Percentiles rank a stretch among this genome's conserved stretches.
Conservation (phyloP, 1,140 invertebrate genomes). For the Ostrea edulis region DNA sequence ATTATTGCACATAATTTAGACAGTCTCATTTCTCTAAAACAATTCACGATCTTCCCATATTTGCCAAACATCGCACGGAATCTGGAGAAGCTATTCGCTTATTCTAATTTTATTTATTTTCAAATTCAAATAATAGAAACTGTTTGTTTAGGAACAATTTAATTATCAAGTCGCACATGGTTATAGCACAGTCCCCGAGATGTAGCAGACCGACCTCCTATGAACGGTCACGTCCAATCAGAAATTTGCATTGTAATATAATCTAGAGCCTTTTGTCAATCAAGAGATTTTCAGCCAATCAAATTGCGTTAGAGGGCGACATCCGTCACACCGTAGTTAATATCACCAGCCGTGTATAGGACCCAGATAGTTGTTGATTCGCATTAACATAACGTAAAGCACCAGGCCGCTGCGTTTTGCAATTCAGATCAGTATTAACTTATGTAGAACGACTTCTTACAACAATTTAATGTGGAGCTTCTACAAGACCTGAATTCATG, state of each 20-base stretch:
- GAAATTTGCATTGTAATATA: slow-evolving; percentile 63
- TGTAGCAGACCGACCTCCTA: slow-evolving; percentile 1
- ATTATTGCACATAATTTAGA: slow-evolving; percentile 33
- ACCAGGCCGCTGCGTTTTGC: slow-evolving; percentile 64
- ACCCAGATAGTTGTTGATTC: slow-evolving; percentile 65
- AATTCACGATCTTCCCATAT: slow-evolving; percentile 21
- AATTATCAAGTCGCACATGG: slow-evolving; percentile 54
- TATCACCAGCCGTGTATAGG: slow-evolving; percentile 55
- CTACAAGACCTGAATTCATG: slow-evolving; percentile 46
- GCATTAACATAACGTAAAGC: slow-evolving; percentile 67
- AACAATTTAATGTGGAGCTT: slow-evolving; percentile 56
- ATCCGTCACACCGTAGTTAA: slow-evolving; percentile 65
- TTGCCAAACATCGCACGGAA: slow-evolving; percentile 4
- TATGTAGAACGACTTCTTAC: slow-evolving; percentile 56
- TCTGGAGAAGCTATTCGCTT: slow-evolving; percentile 41
- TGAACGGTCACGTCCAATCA: slow-evolving; percentile 59
- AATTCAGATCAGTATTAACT: slow-evolving; percentile 68
- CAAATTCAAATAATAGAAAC: slow-evolving; percentile 52
- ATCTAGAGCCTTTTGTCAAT: slow-evolving; percentile 69
- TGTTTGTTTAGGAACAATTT: slow-evolving; percentile 55
- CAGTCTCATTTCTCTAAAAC: neutral
- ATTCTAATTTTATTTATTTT: slow-evolving; percentile 47
- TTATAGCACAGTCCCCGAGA: slow-evolving; percentile 38
- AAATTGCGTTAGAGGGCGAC: slow-evolving; percentile 39
- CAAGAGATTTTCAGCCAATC: slow-evolving; percentile 65